Evolutionary conservation across 2,888 invertebrate species (phyloP).

Genomic region (Lasioglossum figueresi): DNA sequence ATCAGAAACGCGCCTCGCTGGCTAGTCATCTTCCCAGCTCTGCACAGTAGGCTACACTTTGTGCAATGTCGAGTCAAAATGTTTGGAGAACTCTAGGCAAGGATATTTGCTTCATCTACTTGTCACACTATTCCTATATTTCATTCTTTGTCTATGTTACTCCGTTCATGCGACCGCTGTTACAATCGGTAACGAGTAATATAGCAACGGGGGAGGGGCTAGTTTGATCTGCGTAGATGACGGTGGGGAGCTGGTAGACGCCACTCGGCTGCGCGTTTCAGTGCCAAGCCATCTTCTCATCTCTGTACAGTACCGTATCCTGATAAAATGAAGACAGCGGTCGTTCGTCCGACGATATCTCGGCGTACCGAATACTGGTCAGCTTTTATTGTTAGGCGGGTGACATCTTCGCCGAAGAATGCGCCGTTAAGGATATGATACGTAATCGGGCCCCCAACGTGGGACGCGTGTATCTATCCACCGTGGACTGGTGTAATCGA

Average conservation of each 20-base stretch:
- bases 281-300: neutral
- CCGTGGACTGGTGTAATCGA: conserved; percentile 18
- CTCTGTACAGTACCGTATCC: neutral
- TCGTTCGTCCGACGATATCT: conserved; percentile 10
- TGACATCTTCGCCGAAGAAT: conserved; percentile 65
- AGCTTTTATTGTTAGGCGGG: conserved; percentile 54
- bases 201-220: too few species aligned
- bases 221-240: too few species aligned
- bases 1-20: too few species aligned
- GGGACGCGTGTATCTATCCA: conserved; percentile 37
- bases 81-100: too few species aligned
- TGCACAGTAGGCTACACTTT: too few species aligned
- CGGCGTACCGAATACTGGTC: conserved; percentile 23
- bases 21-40: too few species aligned
- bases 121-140: too few species aligned
- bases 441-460: conserved; percentile 59
- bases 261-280: neutral
- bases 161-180: too few species aligned
- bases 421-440: conserved; percentile 58
- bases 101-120: too few species aligned
- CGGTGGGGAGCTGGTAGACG: neutral
- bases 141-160: too few species aligned
- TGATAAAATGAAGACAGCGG: neutral
- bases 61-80: too few species aligned
- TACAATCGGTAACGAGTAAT: too few species aligned